Conservation (phyloP, 2,113 vertebrate genomes). For the Aspiorhynchus laticeps region DNA sequence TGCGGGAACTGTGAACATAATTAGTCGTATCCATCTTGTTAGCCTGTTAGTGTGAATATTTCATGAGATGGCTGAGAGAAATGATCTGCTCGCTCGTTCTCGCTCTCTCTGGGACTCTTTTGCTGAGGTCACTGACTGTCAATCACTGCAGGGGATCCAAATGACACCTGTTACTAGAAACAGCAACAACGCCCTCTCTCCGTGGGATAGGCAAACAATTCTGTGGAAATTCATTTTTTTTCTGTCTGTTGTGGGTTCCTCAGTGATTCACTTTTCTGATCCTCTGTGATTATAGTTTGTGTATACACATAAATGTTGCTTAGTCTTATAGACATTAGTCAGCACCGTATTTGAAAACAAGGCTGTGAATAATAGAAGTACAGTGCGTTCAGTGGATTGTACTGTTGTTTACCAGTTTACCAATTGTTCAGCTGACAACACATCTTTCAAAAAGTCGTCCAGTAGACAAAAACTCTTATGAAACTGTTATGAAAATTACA, state of each 20-base stretch:
- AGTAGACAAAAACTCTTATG: background rate
- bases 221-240: background rate
- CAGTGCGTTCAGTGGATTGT: background rate
- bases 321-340: background rate
- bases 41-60: slow-evolving; percentile 46
- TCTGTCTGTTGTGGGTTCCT: background rate
- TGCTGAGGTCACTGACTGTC: slow-evolving; percentile 34
- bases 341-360: background rate
- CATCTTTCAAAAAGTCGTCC: background rate
- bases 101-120: slow-evolving; percentile 18
- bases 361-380: background rate
- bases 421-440: background rate
- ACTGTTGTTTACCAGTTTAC: background rate
- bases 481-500: background rate
- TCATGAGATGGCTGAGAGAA: slow-evolving; percentile 26
- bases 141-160: slow-evolving; percentile 22
- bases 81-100: background rate
- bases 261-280: background rate
- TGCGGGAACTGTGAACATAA: slow-evolving; percentile 27
- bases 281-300: background rate
- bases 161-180: slow-evolving; percentile 27
- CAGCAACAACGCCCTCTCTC: background rate
- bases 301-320: background rate
- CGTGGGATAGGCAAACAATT: background rate
- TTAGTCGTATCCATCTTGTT: slow-evolving; percentile 33